A percentile compares a stretch with the other conserved stretches of the same genome.
Evolutionary conservation across 2,888 invertebrate genomes (phyloP).

Genomic region (Hypena proboscidalis): DNA sequence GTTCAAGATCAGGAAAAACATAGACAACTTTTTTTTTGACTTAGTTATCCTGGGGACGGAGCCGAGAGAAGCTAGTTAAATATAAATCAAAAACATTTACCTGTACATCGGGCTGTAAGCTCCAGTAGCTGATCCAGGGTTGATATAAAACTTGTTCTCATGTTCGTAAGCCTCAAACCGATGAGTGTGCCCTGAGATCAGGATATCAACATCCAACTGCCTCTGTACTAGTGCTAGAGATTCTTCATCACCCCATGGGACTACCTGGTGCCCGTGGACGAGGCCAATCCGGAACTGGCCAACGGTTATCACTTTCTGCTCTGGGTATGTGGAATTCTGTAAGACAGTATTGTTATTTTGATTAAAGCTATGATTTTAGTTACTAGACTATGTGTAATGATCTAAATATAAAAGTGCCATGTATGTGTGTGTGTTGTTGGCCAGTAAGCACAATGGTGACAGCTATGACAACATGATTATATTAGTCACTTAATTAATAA

Average conservation of each 20-base stretch:
- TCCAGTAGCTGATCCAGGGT: constrained; percentile 99
- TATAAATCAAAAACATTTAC: constrained; percentile 73
- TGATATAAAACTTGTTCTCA: constrained; percentile 99
- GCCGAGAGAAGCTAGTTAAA: too few relatives aligned
- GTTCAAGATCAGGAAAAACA: too few relatives aligned
- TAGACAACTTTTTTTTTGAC: too few relatives aligned
- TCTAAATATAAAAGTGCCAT: too few relatives aligned
- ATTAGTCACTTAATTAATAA: too few relatives aligned
- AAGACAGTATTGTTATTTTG: neutral
- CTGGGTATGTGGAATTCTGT: constrained; percentile 96
- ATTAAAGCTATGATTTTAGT: neutral
- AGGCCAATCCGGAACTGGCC: constrained; percentile 99
- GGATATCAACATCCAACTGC: constrained; percentile 98
- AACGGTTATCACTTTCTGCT: constrained; percentile 99
- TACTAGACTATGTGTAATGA: neutral
- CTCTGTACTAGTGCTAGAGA: constrained; percentile 96
- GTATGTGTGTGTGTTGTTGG: too few relatives aligned
- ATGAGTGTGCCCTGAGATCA: constrained; percentile 99
- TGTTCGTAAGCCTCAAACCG: constrained; percentile 99
- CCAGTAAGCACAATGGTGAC: too few relatives aligned
- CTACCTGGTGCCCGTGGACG: constrained; percentile 98
- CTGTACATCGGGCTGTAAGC: constrained; percentile 97
- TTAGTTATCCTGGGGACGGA: too few relatives aligned
- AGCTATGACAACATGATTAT: too few relatives aligned
- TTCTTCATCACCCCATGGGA: constrained; percentile 98